These are phyloP conservation scores for Balaeniceps rex DNA, from an alignment of 2,113 vertebrate genomes.

Conservation along the genomic window DNA sequence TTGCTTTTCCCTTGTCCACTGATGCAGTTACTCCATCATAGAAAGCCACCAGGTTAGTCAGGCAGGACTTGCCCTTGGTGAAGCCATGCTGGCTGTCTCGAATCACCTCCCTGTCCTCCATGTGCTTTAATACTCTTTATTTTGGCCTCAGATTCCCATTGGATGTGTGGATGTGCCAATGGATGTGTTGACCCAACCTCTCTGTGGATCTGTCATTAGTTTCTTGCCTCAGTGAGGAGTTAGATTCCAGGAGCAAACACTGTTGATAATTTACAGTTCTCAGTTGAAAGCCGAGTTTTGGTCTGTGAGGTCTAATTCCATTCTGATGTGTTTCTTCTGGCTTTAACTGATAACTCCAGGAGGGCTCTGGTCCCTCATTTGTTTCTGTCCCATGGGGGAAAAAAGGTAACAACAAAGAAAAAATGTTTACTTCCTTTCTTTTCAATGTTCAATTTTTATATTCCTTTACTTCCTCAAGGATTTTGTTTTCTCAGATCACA, in stretches of 20 bases:
- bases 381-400: neutral
- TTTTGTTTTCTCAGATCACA: neutral
- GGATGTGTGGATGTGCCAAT: neutral
- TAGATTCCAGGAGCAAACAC: neutral
- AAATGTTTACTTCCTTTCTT: neutral
- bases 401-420: neutral
- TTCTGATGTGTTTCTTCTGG: neutral
- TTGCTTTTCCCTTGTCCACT: too few species aligned
- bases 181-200: neutral
- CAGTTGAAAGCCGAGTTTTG: neutral
- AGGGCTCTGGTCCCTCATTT: neutral
- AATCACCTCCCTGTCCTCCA: too few species aligned
- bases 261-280: neutral
- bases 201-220: neutral
- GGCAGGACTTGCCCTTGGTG: too few species aligned
- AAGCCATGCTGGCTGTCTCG: too few species aligned
- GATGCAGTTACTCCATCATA: too few species aligned
- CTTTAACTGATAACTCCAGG: neutral
- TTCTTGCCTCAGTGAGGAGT: neutral
- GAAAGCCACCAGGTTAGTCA: too few species aligned
- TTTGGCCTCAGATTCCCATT: neutral
- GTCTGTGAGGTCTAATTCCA: neutral
- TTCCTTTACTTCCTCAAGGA: neutral
- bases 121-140: neutral
- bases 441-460: neutral